phyloP scores from a whole-genome alignment of 2,113 vertebrate species.

The Eretmochelys imbricata region DNA sequence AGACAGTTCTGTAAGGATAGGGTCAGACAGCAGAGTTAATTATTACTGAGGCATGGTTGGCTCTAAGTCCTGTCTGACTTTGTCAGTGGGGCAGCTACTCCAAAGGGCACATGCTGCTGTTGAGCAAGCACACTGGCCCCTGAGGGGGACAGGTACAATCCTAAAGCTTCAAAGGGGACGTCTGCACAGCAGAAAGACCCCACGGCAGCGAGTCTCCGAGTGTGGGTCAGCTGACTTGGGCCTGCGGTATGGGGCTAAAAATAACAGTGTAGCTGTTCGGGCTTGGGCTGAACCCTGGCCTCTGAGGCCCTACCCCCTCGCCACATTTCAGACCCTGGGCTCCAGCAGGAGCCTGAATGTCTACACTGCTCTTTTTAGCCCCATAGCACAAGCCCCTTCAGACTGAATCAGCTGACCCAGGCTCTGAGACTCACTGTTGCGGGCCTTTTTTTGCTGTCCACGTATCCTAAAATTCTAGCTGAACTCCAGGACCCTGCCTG shows the following conservation, averaged over 20 bases:
- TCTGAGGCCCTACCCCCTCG: neutral
- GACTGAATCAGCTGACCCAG: neutral
- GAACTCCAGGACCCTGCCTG: neutral
- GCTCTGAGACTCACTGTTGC: neutral
- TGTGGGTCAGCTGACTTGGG: neutral
- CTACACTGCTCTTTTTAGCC: neutral
- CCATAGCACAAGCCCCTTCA: neutral
- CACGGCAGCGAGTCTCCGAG: neutral
- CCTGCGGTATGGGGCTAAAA: neutral
- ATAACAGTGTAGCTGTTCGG: neutral
- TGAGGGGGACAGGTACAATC: neutral
- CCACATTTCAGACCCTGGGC: too few species aligned
- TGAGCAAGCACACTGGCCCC: neutral
- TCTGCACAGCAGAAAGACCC: neutral
- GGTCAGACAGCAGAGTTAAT: conserved; percentile 38
- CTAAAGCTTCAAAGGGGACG: neutral
- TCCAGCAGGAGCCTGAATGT: neutral
- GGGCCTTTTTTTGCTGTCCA: too few species aligned
- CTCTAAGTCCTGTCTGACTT: neutral
- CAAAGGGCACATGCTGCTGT: neutral
- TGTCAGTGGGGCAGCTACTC: neutral
- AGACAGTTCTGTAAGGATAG: fast-evolving
- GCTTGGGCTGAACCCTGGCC: neutral
- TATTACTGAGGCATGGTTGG: neutral
- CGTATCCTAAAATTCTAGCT: neutral